Percentiles rank a stretch among this genome's conserved stretches.
Evolutionary conservation across 2,888 invertebrate species (phyloP).

Genomic region (Trichogramma evanescens): DNA sequence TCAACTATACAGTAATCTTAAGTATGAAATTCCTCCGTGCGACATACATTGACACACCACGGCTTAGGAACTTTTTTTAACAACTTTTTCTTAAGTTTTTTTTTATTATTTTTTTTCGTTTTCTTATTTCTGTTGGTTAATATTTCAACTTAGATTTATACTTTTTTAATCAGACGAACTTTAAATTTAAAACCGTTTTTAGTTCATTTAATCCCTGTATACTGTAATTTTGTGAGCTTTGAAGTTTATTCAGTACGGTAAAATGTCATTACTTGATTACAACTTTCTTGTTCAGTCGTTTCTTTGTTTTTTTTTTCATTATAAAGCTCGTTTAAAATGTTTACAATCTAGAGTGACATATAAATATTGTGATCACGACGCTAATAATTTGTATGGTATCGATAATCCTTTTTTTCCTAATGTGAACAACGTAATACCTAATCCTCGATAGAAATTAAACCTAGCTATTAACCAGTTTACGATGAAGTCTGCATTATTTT

Average conservation of each 20-base stretch:
- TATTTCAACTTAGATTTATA: not conserved
- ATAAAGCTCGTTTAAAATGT: slow-evolving; percentile 10
- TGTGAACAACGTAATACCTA: no score
- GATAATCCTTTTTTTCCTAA: no score
- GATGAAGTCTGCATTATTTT: no score
- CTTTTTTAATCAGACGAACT: slow-evolving; percentile 13
- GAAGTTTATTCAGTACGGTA: not conserved
- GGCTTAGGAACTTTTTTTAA: slow-evolving; percentile 17
- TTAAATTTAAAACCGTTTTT: slow-evolving; percentile 14
- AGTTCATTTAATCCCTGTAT: slow-evolving; percentile 17
- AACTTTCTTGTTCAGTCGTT: slow-evolving; percentile 21
- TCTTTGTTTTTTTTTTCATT: not conserved
- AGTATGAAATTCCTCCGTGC: slow-evolving; percentile 17
- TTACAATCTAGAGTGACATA: no score
- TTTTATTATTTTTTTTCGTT: not conserved
- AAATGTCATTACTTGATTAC: slow-evolving; percentile 11
- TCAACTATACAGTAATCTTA: slow-evolving; percentile 6
- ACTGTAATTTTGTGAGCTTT: slow-evolving; percentile 14
- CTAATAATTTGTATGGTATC: no score
- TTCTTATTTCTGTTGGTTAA: not conserved
- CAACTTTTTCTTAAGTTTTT: not conserved
- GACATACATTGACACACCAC: slow-evolving; percentile 19
- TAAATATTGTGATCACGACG: no score
- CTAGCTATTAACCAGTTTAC: no score
- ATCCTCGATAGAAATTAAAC: no score